Evolutionary conservation across 2,888 invertebrate genomes (phyloP).

Genomic region (Podabrus alpinus): DNA sequence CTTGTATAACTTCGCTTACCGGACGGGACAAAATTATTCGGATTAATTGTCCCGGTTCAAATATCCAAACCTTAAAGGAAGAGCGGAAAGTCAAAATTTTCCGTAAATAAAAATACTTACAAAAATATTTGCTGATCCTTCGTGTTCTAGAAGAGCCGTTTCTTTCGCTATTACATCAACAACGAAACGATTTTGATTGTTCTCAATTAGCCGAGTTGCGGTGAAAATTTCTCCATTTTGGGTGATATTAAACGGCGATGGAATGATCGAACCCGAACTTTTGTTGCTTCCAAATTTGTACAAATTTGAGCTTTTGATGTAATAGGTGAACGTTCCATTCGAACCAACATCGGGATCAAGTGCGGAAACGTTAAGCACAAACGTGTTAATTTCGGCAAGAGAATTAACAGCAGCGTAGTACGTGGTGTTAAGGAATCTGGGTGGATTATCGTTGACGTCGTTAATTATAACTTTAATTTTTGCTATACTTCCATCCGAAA

Average conservation of each 20-base stretch:
- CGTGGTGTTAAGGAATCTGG: conserved; percentile 55
- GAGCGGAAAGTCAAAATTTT: not conserved
- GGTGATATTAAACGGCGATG: conserved; percentile 83
- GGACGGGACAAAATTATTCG: conserved; percentile 83
- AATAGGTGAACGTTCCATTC: conserved; percentile 82
- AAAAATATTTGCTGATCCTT: conserved; percentile 76
- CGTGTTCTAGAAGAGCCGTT: conserved; percentile 75
- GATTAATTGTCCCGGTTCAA: conserved; percentile 81
- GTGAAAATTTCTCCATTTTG: conserved; percentile 74
- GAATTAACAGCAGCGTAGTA: conserved; percentile 70
- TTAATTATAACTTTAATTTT: conserved; percentile 72
- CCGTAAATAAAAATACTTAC: conserved; percentile 59
- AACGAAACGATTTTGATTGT: conserved; percentile 85
- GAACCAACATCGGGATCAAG: conserved; percentile 81
- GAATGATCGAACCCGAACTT: conserved; percentile 84
- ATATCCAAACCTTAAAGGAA: conserved; percentile 79
- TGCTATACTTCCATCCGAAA: conserved; percentile 69
- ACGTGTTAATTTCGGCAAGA: conserved; percentile 76
- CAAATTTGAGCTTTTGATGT: conserved; percentile 79
- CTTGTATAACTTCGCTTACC: conserved; percentile 73
- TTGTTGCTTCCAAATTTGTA: conserved; percentile 77
- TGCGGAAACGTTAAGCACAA: conserved; percentile 76
- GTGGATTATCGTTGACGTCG: conserved; percentile 86
- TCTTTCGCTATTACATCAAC: conserved; percentile 85
- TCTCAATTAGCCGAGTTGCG: conserved; percentile 83